A percentile compares a stretch with the other conserved stretches of the same genome.
Evolutionary conservation across 2,113 vertebrate genomes (phyloP).

Genomic region (Myiozetetes cayanensis): DNA sequence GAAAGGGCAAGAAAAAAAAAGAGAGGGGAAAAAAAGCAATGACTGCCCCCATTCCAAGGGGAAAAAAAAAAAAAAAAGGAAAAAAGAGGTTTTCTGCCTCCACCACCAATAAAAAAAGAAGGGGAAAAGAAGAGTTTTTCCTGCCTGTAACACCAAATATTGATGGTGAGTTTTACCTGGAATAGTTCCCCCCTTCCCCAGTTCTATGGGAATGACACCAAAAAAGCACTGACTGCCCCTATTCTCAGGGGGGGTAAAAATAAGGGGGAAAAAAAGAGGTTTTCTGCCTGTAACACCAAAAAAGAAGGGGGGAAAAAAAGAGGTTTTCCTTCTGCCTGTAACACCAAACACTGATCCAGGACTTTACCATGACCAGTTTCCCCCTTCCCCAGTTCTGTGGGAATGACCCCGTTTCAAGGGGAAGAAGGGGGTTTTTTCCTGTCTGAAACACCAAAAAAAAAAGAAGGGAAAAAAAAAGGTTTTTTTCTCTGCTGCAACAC

Average conservation of each 20-base stretch:
- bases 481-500: too few species aligned
- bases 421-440: too few species aligned
- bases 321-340: not conserved
- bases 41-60: not conserved
- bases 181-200: not conserved
- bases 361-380: too few species aligned
- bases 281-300: too few species aligned
- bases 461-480: too few species aligned
- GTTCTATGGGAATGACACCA: too few species aligned
- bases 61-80: not conserved
- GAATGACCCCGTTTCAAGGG: not conserved
- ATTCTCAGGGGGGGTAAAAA: too few species aligned
- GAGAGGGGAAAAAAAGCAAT: accelerated
- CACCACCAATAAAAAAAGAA: not conserved
- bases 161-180: not conserved
- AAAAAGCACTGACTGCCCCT: not conserved
- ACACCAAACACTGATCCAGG: not conserved
- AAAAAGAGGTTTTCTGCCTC: too few species aligned
- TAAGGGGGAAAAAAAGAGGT: not conserved
- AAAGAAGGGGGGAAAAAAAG: too few species aligned
- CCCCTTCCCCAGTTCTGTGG: too few species aligned
- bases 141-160: not conserved
- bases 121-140: accelerated
- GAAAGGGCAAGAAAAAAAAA: accelerated
- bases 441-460: too few species aligned